Evolutionary conservation across 2,888 invertebrate genomes (phyloP).

Genomic region (Chesias legatella): DNA sequence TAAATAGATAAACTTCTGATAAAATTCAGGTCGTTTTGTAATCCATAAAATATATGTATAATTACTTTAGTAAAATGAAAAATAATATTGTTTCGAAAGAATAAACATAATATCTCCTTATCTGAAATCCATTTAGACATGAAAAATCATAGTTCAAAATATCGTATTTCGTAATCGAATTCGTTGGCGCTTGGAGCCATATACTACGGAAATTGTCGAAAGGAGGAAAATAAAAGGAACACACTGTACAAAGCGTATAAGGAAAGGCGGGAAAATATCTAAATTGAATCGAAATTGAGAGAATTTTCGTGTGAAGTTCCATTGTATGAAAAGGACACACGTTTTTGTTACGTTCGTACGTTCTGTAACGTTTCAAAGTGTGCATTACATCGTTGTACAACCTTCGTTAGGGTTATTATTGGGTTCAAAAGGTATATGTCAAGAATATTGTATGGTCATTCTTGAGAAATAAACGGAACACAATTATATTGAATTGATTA

Average conservation of each 20-base stretch:
- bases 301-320: slow-evolving; percentile 38
- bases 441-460: too few species aligned
- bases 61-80: not conserved
- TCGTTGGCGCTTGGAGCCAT: not conserved
- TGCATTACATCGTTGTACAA: slow-evolving; percentile 4
- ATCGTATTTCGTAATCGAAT: slow-evolving; percentile 8
- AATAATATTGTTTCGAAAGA: not conserved
- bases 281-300: slow-evolving; percentile 58
- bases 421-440: not conserved
- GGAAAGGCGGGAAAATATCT: slow-evolving; percentile 42
- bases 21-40: too few species aligned
- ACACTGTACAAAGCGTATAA: slow-evolving; percentile 36
- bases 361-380: slow-evolving; percentile 1
- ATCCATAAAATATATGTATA: not conserved
- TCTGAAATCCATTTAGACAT: slow-evolving; percentile 1
- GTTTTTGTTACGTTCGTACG: slow-evolving; percentile 10
- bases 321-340: slow-evolving; percentile 24
- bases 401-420: slow-evolving; percentile 6
- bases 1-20: too few species aligned
- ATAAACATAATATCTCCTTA: not conserved
- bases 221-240: slow-evolving; percentile 26
- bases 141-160: slow-evolving; percentile 2
- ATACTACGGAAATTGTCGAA: slow-evolving; percentile 11
- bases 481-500: too few species aligned
- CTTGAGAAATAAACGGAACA: too few species aligned